These are phyloP conservation scores for Oryzias celebensis DNA, from an alignment of 2,113 vertebrate genomes.

Conservation along the genomic window DNA sequence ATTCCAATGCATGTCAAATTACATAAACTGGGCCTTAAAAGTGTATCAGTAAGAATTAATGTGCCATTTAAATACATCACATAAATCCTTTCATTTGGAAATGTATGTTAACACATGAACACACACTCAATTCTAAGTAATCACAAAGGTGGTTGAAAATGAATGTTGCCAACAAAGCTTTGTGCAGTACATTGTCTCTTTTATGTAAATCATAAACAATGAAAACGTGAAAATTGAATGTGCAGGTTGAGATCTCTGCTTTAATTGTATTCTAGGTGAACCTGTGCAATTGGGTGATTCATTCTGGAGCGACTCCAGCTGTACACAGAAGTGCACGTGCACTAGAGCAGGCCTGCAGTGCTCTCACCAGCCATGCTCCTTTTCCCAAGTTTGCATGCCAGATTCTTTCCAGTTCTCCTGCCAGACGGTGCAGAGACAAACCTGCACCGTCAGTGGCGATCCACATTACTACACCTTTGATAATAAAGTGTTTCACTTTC, in stretches of 20 bases:
- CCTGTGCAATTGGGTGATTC: slow-evolving; percentile 36
- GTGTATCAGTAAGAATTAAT: too few species aligned
- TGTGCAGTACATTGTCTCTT: too few species aligned
- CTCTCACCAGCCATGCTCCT: slow-evolving; percentile 38
- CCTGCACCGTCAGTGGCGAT: slow-evolving; percentile 66
- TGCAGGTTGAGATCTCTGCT: neutral
- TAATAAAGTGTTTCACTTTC: slow-evolving; percentile 45
- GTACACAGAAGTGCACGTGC: slow-evolving; percentile 57
- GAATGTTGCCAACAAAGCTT: too few species aligned
- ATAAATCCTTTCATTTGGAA: too few species aligned
- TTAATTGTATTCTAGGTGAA: slow-evolving; percentile 39
- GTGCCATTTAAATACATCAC: too few species aligned
- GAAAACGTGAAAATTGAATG: neutral
- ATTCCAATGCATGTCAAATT: too few species aligned
- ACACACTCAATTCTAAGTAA: too few species aligned
- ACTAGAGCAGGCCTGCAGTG: slow-evolving; percentile 42
- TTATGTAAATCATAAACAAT: too few species aligned
- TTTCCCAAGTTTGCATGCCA: slow-evolving; percentile 49
- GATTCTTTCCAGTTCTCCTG: slow-evolving; percentile 46
- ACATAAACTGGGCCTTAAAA: too few species aligned
- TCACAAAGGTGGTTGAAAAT: too few species aligned
- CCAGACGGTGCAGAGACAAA: slow-evolving; percentile 40
- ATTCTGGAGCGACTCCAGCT: slow-evolving; percentile 67
- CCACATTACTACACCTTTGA: slow-evolving; percentile 75
- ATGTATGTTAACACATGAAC: too few species aligned